A percentile compares a stretch with the other conserved stretches of the same genome.
Evolutionary conservation across 2,888 invertebrate species (phyloP).

Genomic region (Boloria selene): DNA sequence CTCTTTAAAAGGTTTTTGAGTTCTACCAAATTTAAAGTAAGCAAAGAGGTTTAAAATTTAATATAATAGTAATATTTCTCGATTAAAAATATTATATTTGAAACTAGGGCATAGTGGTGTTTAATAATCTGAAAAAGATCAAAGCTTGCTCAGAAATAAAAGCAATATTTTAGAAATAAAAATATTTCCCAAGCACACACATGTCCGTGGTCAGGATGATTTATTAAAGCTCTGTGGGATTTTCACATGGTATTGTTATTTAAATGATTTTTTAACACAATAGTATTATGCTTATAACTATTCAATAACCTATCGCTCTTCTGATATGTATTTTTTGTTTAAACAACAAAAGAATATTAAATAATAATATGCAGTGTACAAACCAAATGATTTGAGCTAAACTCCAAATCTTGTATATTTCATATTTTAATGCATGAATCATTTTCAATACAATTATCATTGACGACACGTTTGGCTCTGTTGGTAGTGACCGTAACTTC

Average conservation of each 20-base stretch:
- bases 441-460: no score
- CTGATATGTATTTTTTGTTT: neutral
- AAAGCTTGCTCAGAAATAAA: slow-evolving; percentile 5
- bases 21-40: neutral
- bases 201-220: slow-evolving; percentile 8
- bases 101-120: neutral
- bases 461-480: no score
- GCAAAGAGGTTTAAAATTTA: no score
- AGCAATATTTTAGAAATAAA: neutral
- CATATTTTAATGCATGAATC: no score
- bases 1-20: neutral
- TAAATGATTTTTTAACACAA: slow-evolving; percentile 15
- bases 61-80: no score
- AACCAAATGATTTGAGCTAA: no score
- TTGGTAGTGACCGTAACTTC: no score
- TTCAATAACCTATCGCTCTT: slow-evolving; percentile 1
- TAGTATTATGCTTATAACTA: neutral
- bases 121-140: neutral
- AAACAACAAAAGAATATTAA: neutral
- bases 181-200: slow-evolving; percentile 11
- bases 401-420: no score
- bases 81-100: no score
- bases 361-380: neutral
- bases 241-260: slow-evolving; percentile 9
- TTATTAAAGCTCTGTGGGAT: neutral